Evolutionary conservation across 2,888 invertebrate species (phyloP).

Genomic region (Entomobrya multifasciata): DNA sequence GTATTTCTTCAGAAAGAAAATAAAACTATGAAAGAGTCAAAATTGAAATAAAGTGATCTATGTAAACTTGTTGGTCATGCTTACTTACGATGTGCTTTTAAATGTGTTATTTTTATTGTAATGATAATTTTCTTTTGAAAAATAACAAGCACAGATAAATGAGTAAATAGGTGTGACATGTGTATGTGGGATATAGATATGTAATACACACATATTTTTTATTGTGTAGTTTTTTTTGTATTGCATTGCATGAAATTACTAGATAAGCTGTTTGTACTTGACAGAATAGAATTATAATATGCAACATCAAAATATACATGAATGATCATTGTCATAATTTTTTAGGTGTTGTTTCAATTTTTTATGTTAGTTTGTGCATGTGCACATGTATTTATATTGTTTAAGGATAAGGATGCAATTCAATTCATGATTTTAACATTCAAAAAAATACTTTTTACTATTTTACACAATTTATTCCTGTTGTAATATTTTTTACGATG

Average conservation of each 20-base stretch:
- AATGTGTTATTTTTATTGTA: slow-evolving; percentile 25
- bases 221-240: neutral
- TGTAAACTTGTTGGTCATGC: neutral
- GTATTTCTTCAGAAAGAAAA: neutral
- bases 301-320: neutral
- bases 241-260: neutral
- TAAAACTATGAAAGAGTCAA: neutral
- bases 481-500: neutral
- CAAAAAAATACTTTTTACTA: slow-evolving; percentile 10
- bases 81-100: neutral
- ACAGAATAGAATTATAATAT: slow-evolving; percentile 13
- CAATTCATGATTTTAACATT: neutral
- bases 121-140: slow-evolving; percentile 22
- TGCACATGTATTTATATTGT: neutral
- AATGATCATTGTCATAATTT: slow-evolving; percentile 13
- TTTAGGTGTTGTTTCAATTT: slow-evolving; percentile 14
- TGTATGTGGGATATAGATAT: too few species aligned
- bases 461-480: neutral
- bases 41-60: neutral
- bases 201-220: neutral
- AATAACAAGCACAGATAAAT: neutral
- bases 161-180: slow-evolving; percentile 15
- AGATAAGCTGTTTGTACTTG: slow-evolving; percentile 26
- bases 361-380: neutral
- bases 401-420: slow-evolving; percentile 12